Evolutionary conservation across 2,888 invertebrate genomes (phyloP).

Genomic region (Allygus modestus): DNA sequence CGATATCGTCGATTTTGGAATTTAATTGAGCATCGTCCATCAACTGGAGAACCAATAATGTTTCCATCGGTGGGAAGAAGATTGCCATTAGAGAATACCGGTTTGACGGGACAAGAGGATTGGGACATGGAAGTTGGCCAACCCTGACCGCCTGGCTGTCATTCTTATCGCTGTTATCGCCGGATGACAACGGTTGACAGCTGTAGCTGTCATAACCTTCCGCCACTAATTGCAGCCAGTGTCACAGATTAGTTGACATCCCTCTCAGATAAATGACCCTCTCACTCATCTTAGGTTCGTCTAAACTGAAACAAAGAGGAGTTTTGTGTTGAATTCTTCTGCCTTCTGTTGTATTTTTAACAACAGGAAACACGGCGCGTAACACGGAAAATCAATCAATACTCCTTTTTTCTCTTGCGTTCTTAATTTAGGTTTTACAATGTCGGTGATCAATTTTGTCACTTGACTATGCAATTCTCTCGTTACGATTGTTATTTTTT

Average conservation of each 20-base stretch:
- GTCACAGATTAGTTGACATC: conserved; percentile 21
- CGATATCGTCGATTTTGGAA: not conserved
- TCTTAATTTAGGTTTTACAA: no score
- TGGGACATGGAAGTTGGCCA: conserved; percentile 27
- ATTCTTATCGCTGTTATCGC: conserved; percentile 26
- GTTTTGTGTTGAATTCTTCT: not conserved
- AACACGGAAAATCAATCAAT: no score
- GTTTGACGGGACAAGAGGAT: conserved; percentile 1
- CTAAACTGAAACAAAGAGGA: conserved; percentile 26
- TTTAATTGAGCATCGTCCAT: conserved; percentile 27
- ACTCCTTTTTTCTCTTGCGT: no score
- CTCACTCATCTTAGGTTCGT: not conserved
- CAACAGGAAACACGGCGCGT: not conserved
- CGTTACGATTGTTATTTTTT: no score
- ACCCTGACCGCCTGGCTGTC: conserved; percentile 29
- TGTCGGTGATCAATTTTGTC: no score
- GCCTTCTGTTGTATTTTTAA: not conserved
- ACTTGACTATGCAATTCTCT: no score
- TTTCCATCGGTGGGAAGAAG: not conserved
- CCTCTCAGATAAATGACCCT: conserved; percentile 8
- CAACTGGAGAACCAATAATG: conserved; percentile 12
- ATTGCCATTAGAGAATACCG: conserved; percentile 6
- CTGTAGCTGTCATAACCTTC: conserved; percentile 33
- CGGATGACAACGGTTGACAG: conserved; percentile 12
- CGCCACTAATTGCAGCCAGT: conserved; percentile 8